Evolutionary conservation across 1,140 invertebrate genomes (phyloP), one percentile per base, ranked within the genome.

Genomic region (Cryptotermes secundus): DNA sequence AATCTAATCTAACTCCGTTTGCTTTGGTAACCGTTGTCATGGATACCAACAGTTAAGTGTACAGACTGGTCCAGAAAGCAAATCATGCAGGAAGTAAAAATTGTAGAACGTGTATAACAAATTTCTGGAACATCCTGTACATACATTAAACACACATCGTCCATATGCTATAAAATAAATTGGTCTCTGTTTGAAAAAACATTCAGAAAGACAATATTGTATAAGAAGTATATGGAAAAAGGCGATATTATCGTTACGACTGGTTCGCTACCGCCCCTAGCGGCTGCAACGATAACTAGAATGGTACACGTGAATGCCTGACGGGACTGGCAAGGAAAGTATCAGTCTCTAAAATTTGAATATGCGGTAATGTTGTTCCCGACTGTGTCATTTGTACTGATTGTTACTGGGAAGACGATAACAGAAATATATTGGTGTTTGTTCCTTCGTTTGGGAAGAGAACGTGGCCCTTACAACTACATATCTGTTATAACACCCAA

Each of bases 181-280:
- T 72, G 26, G 59, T n/a, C 59, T 72, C 59, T 72, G 7, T 6
- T n/a, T 31, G 9, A 6, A 31, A 72, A 26, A 72, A 72, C n/a
- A 72, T 72, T 72, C 26, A 31, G 31, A 72, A 72, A 72, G 59
- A 72, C 59, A 72, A 31, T 72, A 72, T 72, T 31, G 59, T 72
- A 72, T 72, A 72, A 72, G 59, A 72, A 72, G 16, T 72, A 31
- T 72, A 72, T 72, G 26, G 31, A 72, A 72, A 65, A 72, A 72
- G 45, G 59, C 59, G 26, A 22, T 72, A 72, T 72, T 72, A 72
- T 72, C n/a, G 7, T 31, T 72, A 72, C n/a, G 26, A 31, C 2
- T 72, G 59, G 59, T 26, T 72, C n/a, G 59, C 12, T 4, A 3
- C 45, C 16, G 26, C 59, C n/a, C 59, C 59, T 72, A 31, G 26